Percentiles rank a stretch among this genome's conserved stretches.
Evolutionary conservation across 1,140 invertebrate species (phyloP).

Genomic region (Limonius californicus): DNA sequence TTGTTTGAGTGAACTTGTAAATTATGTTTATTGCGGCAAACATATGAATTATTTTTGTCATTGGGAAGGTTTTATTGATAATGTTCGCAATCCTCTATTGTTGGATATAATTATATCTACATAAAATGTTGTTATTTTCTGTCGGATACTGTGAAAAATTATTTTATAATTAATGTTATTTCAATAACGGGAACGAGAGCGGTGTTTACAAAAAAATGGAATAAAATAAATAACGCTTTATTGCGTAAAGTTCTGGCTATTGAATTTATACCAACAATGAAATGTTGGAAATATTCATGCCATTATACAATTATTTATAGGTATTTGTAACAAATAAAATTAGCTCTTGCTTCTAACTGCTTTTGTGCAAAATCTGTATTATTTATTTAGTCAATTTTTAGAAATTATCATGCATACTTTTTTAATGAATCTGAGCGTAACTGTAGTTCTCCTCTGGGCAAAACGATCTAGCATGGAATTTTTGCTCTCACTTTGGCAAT

Average conservation of each 20-base stretch:
- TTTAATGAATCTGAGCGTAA: too few species aligned
- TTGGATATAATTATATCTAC: conserved; percentile 9
- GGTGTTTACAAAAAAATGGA: conserved; percentile 2
- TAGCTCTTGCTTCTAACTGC: too few species aligned
- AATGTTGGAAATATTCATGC: too few species aligned
- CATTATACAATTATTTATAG: too few species aligned
- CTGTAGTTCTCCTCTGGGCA: too few species aligned
- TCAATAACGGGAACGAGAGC: conserved; percentile 6
- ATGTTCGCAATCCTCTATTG: neutral
- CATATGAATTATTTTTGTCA: conserved; percentile 4
- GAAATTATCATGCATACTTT: too few species aligned
- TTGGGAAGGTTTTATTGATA: conserved; percentile 5
- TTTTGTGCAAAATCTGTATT: too few species aligned
- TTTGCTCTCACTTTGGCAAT: too few species aligned
- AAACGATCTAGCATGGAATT: too few species aligned
- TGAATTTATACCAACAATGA: too few species aligned
- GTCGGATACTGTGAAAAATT: conserved; percentile 3
- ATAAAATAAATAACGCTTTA: conserved; percentile 10
- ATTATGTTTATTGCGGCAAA: neutral
- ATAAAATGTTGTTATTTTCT: conserved; percentile 12
- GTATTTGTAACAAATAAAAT: too few species aligned
- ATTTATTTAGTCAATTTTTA: too few species aligned
- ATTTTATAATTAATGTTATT: conserved; percentile 16
- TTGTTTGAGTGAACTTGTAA: conserved; percentile 10
- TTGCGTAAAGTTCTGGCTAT: conserved; percentile 7